phyloP scores from a whole-genome alignment of 2,888 invertebrate genomes.

The Pomacea canaliculata region DNA sequence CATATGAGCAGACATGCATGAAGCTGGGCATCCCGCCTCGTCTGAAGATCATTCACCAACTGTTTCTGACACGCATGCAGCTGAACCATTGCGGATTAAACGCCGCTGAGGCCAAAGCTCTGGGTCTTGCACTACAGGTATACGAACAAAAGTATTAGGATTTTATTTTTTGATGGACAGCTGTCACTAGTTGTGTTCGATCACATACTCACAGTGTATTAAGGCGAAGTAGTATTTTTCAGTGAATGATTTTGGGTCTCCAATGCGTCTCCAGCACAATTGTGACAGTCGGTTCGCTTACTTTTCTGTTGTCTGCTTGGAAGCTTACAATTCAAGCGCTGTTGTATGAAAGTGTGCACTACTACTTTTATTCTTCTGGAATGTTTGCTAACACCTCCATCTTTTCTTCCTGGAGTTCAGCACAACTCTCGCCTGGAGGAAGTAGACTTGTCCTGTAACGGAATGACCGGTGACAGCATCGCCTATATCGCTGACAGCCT shows the following conservation, averaged over 20 bases:
- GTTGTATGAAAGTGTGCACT: no score
- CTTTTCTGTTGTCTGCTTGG: no score
- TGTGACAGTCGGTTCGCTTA: no score
- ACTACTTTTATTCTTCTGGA: no score
- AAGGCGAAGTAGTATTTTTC: no score
- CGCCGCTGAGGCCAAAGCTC: conserved; percentile 52
- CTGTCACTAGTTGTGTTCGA: not conserved
- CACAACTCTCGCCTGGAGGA: conserved; percentile 57
- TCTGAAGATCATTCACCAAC: conserved; percentile 46
- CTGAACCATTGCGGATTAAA: conserved; percentile 60
- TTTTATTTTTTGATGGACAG: not conserved
- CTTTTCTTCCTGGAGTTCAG: conserved; percentile 36
- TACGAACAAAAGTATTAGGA: not conserved
- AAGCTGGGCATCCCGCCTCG: conserved; percentile 46
- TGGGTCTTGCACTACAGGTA: conserved; percentile 60
- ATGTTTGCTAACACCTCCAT: not conserved
- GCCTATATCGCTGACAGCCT: conserved; percentile 53
- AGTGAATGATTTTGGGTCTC: not conserved
- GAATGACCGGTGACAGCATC: conserved; percentile 52
- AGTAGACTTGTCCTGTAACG: conserved; percentile 60
- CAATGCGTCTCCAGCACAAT: not conserved
- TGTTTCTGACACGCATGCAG: conserved; percentile 44
- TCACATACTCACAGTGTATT: no score
- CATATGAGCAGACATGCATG: conserved; percentile 54
- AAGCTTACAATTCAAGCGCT: no score